Percentiles rank a stretch among this genome's conserved stretches.
phyloP scores from a whole-genome alignment of 2,888 invertebrate genomes.

The Leucophenga montana region DNA sequence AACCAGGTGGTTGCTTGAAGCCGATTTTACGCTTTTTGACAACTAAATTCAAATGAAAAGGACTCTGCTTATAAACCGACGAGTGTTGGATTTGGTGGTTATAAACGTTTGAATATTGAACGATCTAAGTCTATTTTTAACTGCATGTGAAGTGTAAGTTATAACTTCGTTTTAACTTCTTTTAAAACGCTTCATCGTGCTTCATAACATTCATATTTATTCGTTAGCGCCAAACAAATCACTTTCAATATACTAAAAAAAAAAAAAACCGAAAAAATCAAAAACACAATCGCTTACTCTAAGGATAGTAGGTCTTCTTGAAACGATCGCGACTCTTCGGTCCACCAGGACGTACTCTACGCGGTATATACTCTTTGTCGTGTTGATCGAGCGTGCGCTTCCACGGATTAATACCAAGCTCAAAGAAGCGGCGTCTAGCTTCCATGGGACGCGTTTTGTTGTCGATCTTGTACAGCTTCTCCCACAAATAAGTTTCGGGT shows the following conservation, averaged over 20 bases:
- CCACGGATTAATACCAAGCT: constrained; percentile 78
- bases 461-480: constrained; percentile 85
- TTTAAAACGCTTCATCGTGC: background rate
- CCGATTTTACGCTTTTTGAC: too few species aligned
- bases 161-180: too few species aligned
- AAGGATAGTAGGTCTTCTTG: constrained; percentile 81
- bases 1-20: too few species aligned
- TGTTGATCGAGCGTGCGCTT: constrained; percentile 81
- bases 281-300: constrained; percentile 32
- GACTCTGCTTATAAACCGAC: too few species aligned
- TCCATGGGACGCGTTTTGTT: constrained; percentile 81
- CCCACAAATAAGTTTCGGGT: constrained; percentile 87
- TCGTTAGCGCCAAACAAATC: background rate
- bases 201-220: too few species aligned
- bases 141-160: constrained; percentile 68
- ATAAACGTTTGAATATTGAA: too few species aligned
- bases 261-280: constrained; percentile 1
- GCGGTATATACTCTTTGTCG: constrained; percentile 81
- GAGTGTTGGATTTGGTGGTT: too few species aligned
- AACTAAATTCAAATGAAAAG: too few species aligned
- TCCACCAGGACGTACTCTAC: constrained; percentile 77
- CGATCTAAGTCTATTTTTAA: too few species aligned
- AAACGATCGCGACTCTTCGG: constrained; percentile 78
- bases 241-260: background rate
- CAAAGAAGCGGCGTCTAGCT: constrained; percentile 81